These are phyloP conservation scores for Drosophila koepferae DNA, from an alignment of 2,888 invertebrate species.

Conservation along the genomic window DNA sequence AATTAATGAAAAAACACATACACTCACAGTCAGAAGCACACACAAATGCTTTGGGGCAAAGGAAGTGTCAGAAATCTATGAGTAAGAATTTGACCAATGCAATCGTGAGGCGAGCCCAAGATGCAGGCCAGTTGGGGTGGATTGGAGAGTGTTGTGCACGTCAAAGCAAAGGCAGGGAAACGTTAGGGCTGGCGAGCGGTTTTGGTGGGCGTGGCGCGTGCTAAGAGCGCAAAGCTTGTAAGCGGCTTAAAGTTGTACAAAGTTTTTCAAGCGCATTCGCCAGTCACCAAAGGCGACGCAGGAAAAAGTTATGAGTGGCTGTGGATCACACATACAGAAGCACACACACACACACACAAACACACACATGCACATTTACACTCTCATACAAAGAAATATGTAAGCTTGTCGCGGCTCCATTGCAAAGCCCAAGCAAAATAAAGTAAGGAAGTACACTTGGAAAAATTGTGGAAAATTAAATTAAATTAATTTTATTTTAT, in stretches of 20 bases:
- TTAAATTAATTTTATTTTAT: not conserved
- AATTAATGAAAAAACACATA: constrained; percentile 54
- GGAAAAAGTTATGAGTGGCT: constrained; percentile 77
- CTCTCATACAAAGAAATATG: constrained; percentile 42
- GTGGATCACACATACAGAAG: constrained; percentile 49
- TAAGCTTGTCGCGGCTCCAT: constrained; percentile 52
- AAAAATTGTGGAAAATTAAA: not conserved
- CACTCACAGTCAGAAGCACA: constrained; percentile 3
- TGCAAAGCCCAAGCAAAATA: constrained; percentile 49
- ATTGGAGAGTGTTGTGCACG: not conserved
- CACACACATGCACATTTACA: constrained; percentile 18
- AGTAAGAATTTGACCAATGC: constrained; percentile 57
- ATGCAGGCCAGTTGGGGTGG: constrained; percentile 24
- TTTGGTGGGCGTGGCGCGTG: constrained; percentile 52
- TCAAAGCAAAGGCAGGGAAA: constrained; percentile 3
- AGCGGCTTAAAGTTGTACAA: constrained; percentile 81
- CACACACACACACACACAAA: constrained; percentile 20
- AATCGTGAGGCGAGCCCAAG: constrained; percentile 42
- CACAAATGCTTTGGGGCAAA: not conserved
- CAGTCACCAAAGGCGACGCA: constrained; percentile 76
- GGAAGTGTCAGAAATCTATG: constrained; percentile 66
- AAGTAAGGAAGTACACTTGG: constrained; percentile 8
- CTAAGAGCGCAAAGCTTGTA: constrained; percentile 80
- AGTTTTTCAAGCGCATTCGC: constrained; percentile 82
- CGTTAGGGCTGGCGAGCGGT: not conserved